Evolutionary conservation across 2,888 invertebrate species (phyloP), one percentile per base, ranked within the genome.

Genomic region (Serripes groenlandicus): DNA sequence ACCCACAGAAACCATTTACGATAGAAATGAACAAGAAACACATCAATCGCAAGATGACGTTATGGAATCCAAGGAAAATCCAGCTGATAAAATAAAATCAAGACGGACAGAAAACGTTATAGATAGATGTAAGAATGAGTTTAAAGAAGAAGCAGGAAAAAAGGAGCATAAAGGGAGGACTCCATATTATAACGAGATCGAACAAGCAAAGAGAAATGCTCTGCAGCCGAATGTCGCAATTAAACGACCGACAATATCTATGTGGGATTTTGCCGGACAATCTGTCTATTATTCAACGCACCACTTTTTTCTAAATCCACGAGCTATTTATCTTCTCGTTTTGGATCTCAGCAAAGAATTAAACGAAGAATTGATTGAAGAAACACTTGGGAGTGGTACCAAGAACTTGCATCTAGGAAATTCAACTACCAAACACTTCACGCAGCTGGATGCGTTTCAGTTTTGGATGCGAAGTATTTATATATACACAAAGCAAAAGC

Each of bases 391-490:
- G 58, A 58, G 58, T 58, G 58, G 58, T 1, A 21, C 3, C 26
- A 11, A 58, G 58, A 58, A 58, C 26, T 26, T 58, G 26, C 26
- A 58, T 26, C 23, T 58, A 21, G 58, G 58, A 5, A 58, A 58
- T 15, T 58, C 58, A 58, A 21, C 54, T n/a, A 58, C 58, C 28
- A 28, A 73, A 30, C 75, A 76, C 2, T 71, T 72, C 30, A 83
- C 78, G 9, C 76, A 73, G 52, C 34, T 79, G 11, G 83, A 83
- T 54, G 83, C 76, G 7, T 83, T 83, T 35, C 78, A 83, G 54
- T 83, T 83, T 66, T 83, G 83, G 83, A 52, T 83, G 21, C 60
- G 70, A 35, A 72, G 78, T n/a, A 75, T 83, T 26, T 75, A 83
- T 60, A 83, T 78, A 70, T 83, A 83, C 21, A 75, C 52, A 49